These are phyloP conservation scores for Coccyzus lansbergi DNA, from an alignment of 2,797 vertebrate genomes.

Conservation along the genomic window DNA sequence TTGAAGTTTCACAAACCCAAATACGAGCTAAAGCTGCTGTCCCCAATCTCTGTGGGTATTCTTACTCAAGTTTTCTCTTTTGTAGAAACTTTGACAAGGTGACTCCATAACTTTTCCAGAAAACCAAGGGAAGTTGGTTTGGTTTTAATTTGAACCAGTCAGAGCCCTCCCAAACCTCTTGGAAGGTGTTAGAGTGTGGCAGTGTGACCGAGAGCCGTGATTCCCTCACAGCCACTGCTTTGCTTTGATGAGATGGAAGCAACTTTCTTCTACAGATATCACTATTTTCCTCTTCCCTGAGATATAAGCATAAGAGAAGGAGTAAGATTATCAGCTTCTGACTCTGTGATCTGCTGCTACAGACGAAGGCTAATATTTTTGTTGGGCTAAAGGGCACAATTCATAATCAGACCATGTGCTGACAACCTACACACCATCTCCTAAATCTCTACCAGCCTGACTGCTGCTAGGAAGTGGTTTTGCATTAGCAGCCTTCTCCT, in stretches of 20 bases:
- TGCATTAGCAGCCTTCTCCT: conserved; percentile 20
- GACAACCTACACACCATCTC: conserved; percentile 43
- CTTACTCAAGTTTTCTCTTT: neutral
- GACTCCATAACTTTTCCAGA: neutral
- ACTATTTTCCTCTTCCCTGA: neutral
- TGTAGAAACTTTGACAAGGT: neutral
- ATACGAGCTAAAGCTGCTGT: neutral
- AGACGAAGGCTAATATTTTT: conserved; percentile 26
- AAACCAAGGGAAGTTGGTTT: neutral
- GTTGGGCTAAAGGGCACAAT: conserved; percentile 50
- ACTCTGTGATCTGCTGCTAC: conserved; percentile 27
- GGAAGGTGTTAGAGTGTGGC: neutral
- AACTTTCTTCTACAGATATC: conserved; percentile 56
- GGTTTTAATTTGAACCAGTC: neutral
- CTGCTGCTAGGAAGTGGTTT: conserved; percentile 50
- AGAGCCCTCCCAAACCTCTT: neutral
- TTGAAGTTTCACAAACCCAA: neutral
- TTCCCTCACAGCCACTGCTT: neutral
- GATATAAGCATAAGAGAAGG: conserved; percentile 25
- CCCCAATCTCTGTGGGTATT: neutral
- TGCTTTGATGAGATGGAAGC: conserved; percentile 14
- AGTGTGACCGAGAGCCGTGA: neutral
- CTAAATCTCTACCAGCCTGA: conserved; percentile 35
- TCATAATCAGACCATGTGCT: conserved; percentile 63
- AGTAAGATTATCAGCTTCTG: conserved; percentile 2